These are phyloP conservation scores for Pao palembangensis DNA, from an alignment of 2,113 vertebrate genomes.

Conservation along the genomic window DNA sequence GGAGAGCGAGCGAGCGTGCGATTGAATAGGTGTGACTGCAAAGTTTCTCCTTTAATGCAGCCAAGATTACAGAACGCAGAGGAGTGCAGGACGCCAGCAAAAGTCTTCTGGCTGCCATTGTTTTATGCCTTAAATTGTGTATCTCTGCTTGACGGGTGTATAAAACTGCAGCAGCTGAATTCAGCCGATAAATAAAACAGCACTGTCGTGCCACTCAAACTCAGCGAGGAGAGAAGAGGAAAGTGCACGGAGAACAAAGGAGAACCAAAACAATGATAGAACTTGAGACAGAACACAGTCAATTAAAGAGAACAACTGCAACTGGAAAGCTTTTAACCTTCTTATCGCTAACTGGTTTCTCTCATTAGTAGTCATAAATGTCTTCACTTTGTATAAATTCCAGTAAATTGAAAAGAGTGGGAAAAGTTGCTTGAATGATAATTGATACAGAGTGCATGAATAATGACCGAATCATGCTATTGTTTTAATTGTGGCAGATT, in stretches of 20 bases:
- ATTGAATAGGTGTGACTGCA: conserved; percentile 67
- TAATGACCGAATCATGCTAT: too few relatives aligned
- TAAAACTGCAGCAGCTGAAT: conserved; percentile 60
- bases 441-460: too few relatives aligned
- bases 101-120: conserved; percentile 63
- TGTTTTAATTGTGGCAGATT: too few relatives aligned
- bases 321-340: conserved; percentile 7
- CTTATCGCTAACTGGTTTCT: neutral
- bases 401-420: too few relatives aligned
- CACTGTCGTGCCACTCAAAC: conserved; percentile 55
- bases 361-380: neutral
- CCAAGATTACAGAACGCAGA: conserved; percentile 55
- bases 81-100: conserved; percentile 41
- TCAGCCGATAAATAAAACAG: conserved; percentile 57
- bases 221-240: conserved; percentile 22
- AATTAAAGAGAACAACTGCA: conserved; percentile 9
- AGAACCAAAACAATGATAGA: conserved; percentile 36
- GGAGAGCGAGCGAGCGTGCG: conserved; percentile 45
- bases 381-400: too few relatives aligned
- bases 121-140: conserved; percentile 53
- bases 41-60: conserved; percentile 57
- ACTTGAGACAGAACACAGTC: conserved; percentile 25
- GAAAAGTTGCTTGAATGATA: too few relatives aligned
- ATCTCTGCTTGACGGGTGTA: conserved; percentile 17
- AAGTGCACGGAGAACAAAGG: conserved; percentile 30